Base-by-base conservation (phyloP, 2,113 vertebrate species). In the Platichthys stellatus region DNA sequence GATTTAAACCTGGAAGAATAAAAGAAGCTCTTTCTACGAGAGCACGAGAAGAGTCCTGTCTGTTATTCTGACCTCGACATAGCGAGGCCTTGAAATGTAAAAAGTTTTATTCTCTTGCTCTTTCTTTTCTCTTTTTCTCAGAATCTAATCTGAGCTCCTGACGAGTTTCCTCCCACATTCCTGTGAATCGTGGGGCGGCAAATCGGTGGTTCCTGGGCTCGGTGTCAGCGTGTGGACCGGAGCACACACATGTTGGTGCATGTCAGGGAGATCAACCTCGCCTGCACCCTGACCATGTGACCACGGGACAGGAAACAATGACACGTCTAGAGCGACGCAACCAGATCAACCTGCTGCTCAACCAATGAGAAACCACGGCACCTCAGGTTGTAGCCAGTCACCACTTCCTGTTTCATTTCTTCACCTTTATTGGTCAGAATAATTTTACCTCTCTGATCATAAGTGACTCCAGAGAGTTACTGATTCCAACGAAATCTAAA, bases 221-320 rank as follows among this genome's bases (percentile, higher is more conserved):
- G 10, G 8, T 62, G 23, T 75, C 49, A 77, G 45, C 54, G 47
- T 74, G 40, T 62, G 53, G 51, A 79, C 20, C 20, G 15, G 68
- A 14, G 24, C 58, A 23, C 63, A 71, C 31, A 28, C 47, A 21
- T 77, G 66, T 73, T 57, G 10, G 68, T 58, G 63, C 68, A 31
- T 40, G 49, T 74, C 65, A 18, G 67, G 13, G 21, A 76, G 26
- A n/a, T 26, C 26, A 35, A 15, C 69, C 28, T 31, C 28, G 28
- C 28, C 28, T 31, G 28, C 5, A 31, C 28, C 5, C 69, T 86
- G 31, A 78, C 63, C 82, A 75, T 72, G 82, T 88, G 87, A 89
- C 80, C 82, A 56, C 74, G 72, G 74, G 84, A 80, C 60, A 72
- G 87, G 76, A 7, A 89, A 88, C 82, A 81, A 31, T 43, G 78